phyloP scores from a whole-genome alignment of 1,140 invertebrate genomes.

The Philopotamus ludificatus region DNA sequence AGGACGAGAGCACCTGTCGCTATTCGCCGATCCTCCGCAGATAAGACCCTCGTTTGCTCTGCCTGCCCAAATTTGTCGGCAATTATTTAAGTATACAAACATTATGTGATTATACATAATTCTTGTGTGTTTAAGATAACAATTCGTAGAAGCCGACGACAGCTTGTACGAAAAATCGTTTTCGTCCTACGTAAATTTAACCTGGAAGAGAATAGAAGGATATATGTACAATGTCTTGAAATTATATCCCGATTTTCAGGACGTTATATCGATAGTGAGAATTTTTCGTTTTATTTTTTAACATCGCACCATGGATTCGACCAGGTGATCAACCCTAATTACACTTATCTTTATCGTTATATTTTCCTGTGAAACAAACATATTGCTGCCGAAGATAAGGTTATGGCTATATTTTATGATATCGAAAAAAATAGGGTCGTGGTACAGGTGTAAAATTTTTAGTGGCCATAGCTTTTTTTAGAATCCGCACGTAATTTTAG shows the following conservation, averaged over 20 bases:
- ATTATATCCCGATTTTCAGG: too few species aligned
- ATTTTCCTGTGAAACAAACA: too few species aligned
- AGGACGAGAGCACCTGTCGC: conserved; percentile 27
- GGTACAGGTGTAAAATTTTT: conserved; percentile 16
- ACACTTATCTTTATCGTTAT: not conserved
- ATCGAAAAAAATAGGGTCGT: conserved; percentile 3
- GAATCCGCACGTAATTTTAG: not conserved
- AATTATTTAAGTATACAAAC: conserved; percentile 41
- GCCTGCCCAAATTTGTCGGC: conserved; percentile 39
- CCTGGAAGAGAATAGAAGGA: not conserved
- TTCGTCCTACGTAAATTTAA: too few species aligned
- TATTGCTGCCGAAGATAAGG: too few species aligned
- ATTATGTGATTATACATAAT: conserved; percentile 40
- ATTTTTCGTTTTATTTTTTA: too few species aligned
- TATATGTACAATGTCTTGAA: too few species aligned
- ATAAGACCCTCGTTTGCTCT: conserved; percentile 33
- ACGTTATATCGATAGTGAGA: too few species aligned
- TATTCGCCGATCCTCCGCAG: conserved; percentile 17
- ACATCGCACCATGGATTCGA: not conserved
- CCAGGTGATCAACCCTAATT: not conserved
- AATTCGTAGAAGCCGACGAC: conserved; percentile 30
- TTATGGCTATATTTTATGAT: too few species aligned
- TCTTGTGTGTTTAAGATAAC: conserved; percentile 36
- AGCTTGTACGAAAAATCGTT: too few species aligned
- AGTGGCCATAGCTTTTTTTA: not conserved